Base-by-base conservation (phyloP, 2,888 invertebrate genomes). In the Busseola fusca region DNA sequence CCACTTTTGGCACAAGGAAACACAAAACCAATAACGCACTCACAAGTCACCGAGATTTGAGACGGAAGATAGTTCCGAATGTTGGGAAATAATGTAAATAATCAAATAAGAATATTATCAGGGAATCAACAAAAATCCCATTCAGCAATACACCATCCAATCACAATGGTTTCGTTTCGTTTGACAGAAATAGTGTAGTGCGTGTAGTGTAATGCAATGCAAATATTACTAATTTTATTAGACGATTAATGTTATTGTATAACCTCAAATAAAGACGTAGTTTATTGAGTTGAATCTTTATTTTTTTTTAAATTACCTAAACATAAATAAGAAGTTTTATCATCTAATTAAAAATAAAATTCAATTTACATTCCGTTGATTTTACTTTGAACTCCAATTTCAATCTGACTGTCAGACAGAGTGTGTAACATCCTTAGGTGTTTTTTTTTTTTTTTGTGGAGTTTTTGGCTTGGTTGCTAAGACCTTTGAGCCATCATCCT, bases 1-100 rank as follows among this genome's bases (percentile, higher is more conserved):
- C 69, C 74, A 59, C 52, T 27, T 74, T 67, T 64, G 48, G 77
- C 83, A 84, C 76, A 81, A 69, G n/a, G 27, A 27, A 69, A 72
- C 72, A 83, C 69, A 66, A 75, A 69, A 66, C 59, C 52, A 72
- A 72, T 50, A 63, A 67, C 62, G 59, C 71, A 74, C 76, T 63
- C 83, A 75, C 75, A 60, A 60, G 18, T 40, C 59, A 69, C 42
- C n/a, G 64, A 60, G 59, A 62, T 64, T 72, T 57, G 34, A 52
- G 64, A 59, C 67, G 9, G 30, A 30, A 54, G 54, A 72, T 57
- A 56, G 60, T 34, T 69, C 50, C 12, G 18, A 56, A 69, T 64
- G 56, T 34, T 57, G 30, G n/a, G 21, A 70, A 67, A 45, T 30
- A 67, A 66, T 21, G 48, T n/a, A 25, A 59, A 74, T 25, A 79